A percentile compares a stretch with the other conserved stretches of the same genome.
Conservation (phyloP, 2,797 vertebrate genomes). For the Chelon auratus region DNA sequence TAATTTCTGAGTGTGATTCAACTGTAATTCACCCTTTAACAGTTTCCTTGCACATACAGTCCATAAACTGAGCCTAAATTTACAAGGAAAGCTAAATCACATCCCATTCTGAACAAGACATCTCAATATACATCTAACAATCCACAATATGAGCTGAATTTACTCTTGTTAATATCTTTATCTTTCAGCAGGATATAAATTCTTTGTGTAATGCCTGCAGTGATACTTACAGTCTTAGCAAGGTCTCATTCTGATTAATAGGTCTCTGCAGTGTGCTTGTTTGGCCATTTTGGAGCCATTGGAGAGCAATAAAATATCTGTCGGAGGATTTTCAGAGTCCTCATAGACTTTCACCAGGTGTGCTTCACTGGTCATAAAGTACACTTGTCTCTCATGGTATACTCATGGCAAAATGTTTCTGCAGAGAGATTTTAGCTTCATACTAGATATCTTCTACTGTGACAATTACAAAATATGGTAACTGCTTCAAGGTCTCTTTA, state of each 20-base stretch:
- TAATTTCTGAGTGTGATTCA: too few relatives aligned
- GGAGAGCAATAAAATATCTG: slow-evolving; percentile 78
- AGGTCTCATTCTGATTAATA: slow-evolving; percentile 84
- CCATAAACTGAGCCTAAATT: not conserved
- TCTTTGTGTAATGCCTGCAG: slow-evolving; percentile 51
- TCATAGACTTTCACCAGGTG: slow-evolving; percentile 75
- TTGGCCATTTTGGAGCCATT: slow-evolving; percentile 79
- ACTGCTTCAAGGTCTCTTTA: not conserved
- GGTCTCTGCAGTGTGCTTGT: slow-evolving; percentile 84
- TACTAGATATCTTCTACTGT: slow-evolving; percentile 27
- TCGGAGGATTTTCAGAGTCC: slow-evolving; percentile 71
- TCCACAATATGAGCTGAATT: slow-evolving; percentile 22
- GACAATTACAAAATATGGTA: slow-evolving; percentile 18
- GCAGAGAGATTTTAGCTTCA: slow-evolving; percentile 46
- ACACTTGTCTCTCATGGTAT: slow-evolving; percentile 51
- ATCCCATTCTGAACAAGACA: not conserved
- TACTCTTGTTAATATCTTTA: slow-evolving; percentile 45
- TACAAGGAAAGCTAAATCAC: not conserved
- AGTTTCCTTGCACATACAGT: not conserved
- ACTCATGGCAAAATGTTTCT: slow-evolving; percentile 60
- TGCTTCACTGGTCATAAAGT: slow-evolving; percentile 77
- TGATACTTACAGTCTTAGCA: slow-evolving; percentile 63
- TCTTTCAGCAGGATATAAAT: slow-evolving; percentile 65
- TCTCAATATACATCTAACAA: not conserved
- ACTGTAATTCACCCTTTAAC: too few relatives aligned